phyloP scores from a whole-genome alignment of 2,113 vertebrate species.

The Rhombomys opimus region DNA sequence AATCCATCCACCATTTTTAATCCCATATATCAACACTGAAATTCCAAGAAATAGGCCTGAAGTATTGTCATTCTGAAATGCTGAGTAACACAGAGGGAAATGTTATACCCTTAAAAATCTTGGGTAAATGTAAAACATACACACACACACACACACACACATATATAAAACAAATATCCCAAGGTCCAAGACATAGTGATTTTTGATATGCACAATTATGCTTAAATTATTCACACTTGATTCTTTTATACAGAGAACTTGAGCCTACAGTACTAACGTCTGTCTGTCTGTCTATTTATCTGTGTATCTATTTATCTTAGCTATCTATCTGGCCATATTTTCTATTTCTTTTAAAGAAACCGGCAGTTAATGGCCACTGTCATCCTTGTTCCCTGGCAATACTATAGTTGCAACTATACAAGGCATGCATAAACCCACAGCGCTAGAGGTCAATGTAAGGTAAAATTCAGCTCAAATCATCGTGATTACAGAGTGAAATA shows the following conservation, averaged over 20 bases:
- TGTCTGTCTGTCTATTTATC: not conserved
- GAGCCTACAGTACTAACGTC: not conserved
- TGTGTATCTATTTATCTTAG: not conserved
- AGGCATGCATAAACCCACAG: not conserved
- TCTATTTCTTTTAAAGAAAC: not conserved
- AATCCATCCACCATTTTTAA: conserved; percentile 69
- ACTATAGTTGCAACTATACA: not conserved
- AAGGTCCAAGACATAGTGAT: not conserved
- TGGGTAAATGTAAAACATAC: not conserved
- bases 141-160: too few species aligned
- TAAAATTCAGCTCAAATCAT: conserved; percentile 62
- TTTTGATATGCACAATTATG: not conserved
- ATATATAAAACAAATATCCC: not conserved
- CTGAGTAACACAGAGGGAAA: not conserved
- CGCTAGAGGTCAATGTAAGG: conserved; percentile 54
- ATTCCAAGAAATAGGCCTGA: conserved; percentile 11
- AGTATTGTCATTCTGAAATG: conserved; percentile 38
- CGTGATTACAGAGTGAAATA: conserved; percentile 73
- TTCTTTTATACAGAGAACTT: not conserved
- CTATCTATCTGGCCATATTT: not conserved
- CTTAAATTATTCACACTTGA: not conserved
- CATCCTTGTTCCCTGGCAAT: not conserved
- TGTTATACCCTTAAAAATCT: not conserved
- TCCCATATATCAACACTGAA: conserved; percentile 60
- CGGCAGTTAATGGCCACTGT: not conserved